These are phyloP conservation scores for Agonopterix subpropinquella DNA, from an alignment of 2,888 invertebrate genomes.

Conservation along the genomic window DNA sequence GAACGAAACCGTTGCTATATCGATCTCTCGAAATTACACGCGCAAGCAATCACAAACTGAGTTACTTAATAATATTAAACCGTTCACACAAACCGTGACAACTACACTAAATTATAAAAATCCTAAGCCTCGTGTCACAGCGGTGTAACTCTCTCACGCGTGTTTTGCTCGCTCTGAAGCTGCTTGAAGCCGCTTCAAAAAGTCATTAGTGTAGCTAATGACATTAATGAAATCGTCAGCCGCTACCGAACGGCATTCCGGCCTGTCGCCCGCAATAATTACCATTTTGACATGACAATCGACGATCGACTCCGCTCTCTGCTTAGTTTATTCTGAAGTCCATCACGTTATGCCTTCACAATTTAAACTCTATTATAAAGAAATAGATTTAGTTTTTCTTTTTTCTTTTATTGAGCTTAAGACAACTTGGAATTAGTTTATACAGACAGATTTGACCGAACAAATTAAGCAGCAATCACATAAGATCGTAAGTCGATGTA, in stretches of 20 bases:
- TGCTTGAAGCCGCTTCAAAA: slow-evolving; percentile 19
- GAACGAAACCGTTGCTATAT: neutral
- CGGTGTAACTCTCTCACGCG: slow-evolving; percentile 11
- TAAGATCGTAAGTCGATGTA: slow-evolving; percentile 5
- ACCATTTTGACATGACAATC: slow-evolving; percentile 41
- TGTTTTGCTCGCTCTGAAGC: slow-evolving; percentile 13
- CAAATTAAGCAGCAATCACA: slow-evolving; percentile 2
- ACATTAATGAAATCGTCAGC: slow-evolving; percentile 38
- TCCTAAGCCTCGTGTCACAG: slow-evolving; percentile 8
- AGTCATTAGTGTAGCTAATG: slow-evolving; percentile 36
- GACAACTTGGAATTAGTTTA: slow-evolving; percentile 1
- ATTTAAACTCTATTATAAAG: slow-evolving; percentile 10
- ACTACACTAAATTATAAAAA: slow-evolving; percentile 13
- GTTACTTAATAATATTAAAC: slow-evolving; percentile 9
- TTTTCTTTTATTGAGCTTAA: neutral
- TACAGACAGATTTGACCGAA: slow-evolving; percentile 9
- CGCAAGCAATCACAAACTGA: slow-evolving; percentile 1
- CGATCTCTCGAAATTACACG: slow-evolving; percentile 3
- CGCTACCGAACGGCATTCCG: slow-evolving; percentile 29
- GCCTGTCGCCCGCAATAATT: slow-evolving; percentile 25
- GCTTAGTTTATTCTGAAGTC: slow-evolving; percentile 9
- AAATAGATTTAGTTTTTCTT: slow-evolving; percentile 8
- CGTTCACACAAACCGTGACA: slow-evolving; percentile 9
- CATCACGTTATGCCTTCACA: slow-evolving; percentile 5
- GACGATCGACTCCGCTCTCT: slow-evolving; percentile 19